phyloP scores from a whole-genome alignment of 2,113 vertebrate genomes.

The Carassius carassius region DNA sequence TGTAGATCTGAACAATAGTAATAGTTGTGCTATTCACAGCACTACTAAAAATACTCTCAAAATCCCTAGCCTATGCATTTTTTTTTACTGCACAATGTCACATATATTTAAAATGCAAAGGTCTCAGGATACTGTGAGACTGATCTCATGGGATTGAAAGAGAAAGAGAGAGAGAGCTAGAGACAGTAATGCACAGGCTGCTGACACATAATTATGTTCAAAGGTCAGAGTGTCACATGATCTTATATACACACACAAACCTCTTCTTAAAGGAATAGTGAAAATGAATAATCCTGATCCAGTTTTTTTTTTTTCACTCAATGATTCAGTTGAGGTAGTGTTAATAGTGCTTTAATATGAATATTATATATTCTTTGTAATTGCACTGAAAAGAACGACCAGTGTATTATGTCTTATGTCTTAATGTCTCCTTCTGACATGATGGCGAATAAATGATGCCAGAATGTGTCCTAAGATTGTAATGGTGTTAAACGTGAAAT shows the following conservation, averaged over 20 bases:
- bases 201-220: constrained; percentile 17
- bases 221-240: constrained; percentile 17
- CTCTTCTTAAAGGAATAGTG: neutral
- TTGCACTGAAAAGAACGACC: neutral
- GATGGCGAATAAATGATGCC: too few relatives aligned
- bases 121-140: constrained; percentile 44
- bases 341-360: too few relatives aligned
- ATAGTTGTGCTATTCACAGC: neutral
- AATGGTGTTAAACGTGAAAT: too few relatives aligned
- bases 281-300: neutral
- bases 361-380: neutral
- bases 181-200: neutral
- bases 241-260: neutral
- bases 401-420: too few relatives aligned
- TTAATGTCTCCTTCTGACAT: too few relatives aligned
- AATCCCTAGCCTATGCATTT: constrained; percentile 43
- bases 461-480: too few relatives aligned
- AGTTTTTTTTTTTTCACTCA: too few relatives aligned
- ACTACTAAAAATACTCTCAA: constrained; percentile 36
- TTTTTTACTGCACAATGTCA: constrained; percentile 54
- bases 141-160: constrained; percentile 28
- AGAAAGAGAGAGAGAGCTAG: neutral
- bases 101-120: constrained; percentile 54
- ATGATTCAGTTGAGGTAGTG: too few relatives aligned
- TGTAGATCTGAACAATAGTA: too few relatives aligned